phyloP scores from a whole-genome alignment of 2,888 invertebrate genomes.

The Chrysolina haemoptera region DNA sequence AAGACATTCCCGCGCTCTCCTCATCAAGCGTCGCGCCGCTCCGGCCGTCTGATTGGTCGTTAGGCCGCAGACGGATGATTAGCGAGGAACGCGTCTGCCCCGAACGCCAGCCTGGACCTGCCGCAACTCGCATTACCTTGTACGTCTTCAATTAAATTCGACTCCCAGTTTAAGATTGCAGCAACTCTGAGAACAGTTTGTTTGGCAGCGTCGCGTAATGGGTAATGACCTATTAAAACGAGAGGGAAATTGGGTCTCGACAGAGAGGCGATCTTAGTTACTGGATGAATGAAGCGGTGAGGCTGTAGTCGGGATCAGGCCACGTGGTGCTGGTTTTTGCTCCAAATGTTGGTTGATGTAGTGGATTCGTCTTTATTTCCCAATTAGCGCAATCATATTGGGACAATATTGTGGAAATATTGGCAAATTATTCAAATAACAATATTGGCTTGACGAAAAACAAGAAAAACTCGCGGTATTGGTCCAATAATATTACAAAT shows the following conservation, averaged over 20 bases:
- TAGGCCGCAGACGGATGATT: conserved; percentile 56
- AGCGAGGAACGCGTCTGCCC: conserved; percentile 50
- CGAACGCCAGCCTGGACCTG: conserved; percentile 58
- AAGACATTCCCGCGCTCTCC: conserved; percentile 17
- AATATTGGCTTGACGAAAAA: no score
- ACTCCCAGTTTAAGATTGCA: conserved; percentile 29
- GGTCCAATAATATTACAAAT: no score
- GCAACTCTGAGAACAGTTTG: conserved; percentile 10
- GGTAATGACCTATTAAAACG: conserved; percentile 23
- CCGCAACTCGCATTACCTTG: conserved; percentile 61
- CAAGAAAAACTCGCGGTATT: no score
- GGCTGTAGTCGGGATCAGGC: neutral
- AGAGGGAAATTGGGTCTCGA: conserved; percentile 6
- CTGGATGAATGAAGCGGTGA: neutral
- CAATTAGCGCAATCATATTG: no score
- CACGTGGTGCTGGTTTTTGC: neutral
- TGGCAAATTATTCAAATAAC: no score
- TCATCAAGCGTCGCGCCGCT: conserved; percentile 54
- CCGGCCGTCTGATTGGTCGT: conserved; percentile 59
- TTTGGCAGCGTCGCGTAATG: conserved; percentile 16
- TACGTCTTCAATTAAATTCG: conserved; percentile 60
- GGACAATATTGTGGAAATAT: no score
- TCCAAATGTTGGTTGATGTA: neutral
- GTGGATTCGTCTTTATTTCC: neutral
- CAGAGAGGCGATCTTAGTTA: neutral